A percentile compares a stretch with the other conserved stretches of the same genome.
Evolutionary conservation across 2,888 invertebrate species (phyloP).

Genomic region (Ectobius pallidus): DNA sequence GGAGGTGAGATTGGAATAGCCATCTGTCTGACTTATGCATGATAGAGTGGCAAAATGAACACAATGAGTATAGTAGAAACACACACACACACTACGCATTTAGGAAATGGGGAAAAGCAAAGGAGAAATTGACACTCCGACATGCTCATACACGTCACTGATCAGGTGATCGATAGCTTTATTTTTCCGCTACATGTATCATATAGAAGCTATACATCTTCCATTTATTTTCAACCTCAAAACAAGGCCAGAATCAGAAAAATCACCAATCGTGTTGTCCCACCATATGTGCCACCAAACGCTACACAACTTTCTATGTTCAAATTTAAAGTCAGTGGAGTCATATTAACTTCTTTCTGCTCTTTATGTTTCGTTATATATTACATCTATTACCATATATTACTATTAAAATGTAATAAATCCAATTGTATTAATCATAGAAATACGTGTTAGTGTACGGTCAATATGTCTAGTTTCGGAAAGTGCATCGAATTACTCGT

Average conservation of each 20-base stretch:
- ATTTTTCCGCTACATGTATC: constrained; percentile 49
- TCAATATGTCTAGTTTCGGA: too few species aligned
- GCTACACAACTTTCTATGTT: too few species aligned
- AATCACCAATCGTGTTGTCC: not conserved
- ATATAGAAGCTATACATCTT: constrained; percentile 24
- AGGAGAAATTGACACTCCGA: constrained; percentile 27
- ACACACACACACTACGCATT: not conserved
- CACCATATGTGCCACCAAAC: not conserved
- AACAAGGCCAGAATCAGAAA: not conserved
- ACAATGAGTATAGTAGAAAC: not conserved
- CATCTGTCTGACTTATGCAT: constrained; percentile 9
- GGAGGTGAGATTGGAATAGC: constrained; percentile 13
- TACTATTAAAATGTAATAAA: too few species aligned
- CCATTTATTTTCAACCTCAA: constrained; percentile 17
- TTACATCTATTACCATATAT: too few species aligned
- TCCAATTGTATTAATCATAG: too few species aligned
- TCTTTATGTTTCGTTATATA: too few species aligned
- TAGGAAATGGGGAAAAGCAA: constrained; percentile 4
- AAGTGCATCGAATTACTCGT: too few species aligned
- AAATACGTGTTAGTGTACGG: too few species aligned
- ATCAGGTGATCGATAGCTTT: constrained; percentile 49
- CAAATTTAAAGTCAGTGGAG: too few species aligned
- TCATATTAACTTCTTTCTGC: too few species aligned
- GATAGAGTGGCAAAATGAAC: not conserved
- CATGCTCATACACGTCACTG: constrained; percentile 48